Evolutionary conservation across 2,888 invertebrate genomes (phyloP).

Genomic region (Lacanobia wlatinum): DNA sequence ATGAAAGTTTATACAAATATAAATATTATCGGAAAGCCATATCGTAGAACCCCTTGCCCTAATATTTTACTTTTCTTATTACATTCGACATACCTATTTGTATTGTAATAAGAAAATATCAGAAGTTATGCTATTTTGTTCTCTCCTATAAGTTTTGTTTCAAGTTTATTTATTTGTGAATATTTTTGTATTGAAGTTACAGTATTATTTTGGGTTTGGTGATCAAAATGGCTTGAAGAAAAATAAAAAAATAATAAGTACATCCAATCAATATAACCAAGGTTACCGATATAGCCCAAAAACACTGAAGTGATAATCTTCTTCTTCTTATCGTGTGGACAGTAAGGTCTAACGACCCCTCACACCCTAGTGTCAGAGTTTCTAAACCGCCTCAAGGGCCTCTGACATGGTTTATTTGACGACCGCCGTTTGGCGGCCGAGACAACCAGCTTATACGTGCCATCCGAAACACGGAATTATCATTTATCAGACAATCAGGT

Average conservation of each 20-base stretch:
- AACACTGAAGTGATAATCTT: too few relatives aligned
- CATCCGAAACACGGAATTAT: too few relatives aligned
- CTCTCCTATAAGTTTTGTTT: constrained; percentile 15
- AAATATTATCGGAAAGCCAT: constrained; percentile 50
- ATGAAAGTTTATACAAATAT: constrained; percentile 16
- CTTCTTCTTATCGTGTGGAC: too few relatives aligned
- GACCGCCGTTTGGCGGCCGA: too few relatives aligned
- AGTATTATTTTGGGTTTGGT: background rate
- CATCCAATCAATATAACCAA: too few relatives aligned
- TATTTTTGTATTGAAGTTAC: background rate
- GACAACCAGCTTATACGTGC: too few relatives aligned
- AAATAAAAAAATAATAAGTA: background rate
- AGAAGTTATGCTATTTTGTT: constrained; percentile 26
- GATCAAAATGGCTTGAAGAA: background rate
- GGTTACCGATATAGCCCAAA: too few relatives aligned
- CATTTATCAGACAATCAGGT: too few relatives aligned
- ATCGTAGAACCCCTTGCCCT: constrained; percentile 26
- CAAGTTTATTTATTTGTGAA: constrained; percentile 28
- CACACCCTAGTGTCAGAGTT: too few relatives aligned
- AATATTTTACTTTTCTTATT: constrained; percentile 55
- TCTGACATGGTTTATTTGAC: too few relatives aligned
- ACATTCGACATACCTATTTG: constrained; percentile 31
- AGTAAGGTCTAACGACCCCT: too few relatives aligned
- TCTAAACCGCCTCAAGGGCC: too few relatives aligned
- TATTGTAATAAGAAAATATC: constrained; percentile 40